Evolutionary conservation across 2,113 vertebrate genomes (phyloP).

Genomic region (Cepphus grylle): DNA sequence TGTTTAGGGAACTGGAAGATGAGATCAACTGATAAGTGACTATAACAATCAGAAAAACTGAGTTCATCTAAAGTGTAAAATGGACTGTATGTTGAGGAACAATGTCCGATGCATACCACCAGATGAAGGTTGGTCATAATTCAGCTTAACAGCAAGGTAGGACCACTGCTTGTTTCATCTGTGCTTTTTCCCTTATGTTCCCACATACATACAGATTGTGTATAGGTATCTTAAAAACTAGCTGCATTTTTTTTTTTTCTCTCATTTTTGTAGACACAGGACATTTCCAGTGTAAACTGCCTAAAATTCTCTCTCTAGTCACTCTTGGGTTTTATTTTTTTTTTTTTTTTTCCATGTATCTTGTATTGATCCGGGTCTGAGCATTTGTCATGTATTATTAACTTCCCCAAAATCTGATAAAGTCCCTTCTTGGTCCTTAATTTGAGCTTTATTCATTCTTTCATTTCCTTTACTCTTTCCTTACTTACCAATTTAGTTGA

Average conservation of each 20-base stretch:
- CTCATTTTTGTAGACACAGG: neutral
- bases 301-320: neutral
- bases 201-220: neutral
- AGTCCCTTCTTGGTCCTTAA: neutral
- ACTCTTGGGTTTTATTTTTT: neutral
- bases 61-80: neutral
- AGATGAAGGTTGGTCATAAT: neutral
- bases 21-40: neutral
- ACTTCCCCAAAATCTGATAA: neutral
- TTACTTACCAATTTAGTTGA: neutral
- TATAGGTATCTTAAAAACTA: neutral
- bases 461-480: neutral
- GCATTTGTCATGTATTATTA: neutral
- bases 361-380: neutral
- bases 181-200: neutral
- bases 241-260: neutral
- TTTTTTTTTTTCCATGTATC: neutral
- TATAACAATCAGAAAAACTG: neutral
- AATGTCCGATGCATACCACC: neutral
- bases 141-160: neutral
- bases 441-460: neutral
- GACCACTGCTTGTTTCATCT: neutral
- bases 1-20: neutral
- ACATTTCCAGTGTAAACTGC: neutral
- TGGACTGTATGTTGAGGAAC: neutral